Evolutionary conservation across 2,888 invertebrate genomes (phyloP).

Genomic region (Xestia sexstrigata): DNA sequence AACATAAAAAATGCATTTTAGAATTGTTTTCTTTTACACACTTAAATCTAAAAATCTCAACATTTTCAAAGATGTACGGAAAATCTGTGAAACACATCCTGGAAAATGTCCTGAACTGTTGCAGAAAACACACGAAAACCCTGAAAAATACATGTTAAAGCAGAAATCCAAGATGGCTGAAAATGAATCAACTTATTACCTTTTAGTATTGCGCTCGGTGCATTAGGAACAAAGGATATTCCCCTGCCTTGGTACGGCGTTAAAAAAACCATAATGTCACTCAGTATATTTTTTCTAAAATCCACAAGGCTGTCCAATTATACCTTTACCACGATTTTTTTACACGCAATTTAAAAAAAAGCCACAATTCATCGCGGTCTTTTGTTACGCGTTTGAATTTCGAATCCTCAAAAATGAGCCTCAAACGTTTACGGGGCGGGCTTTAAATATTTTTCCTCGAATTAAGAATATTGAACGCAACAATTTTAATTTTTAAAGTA

Average conservation of each 20-base stretch:
- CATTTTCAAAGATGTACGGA: background rate
- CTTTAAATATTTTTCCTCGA: conserved; percentile 51
- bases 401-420: conserved; percentile 16
- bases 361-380: conserved; percentile 68
- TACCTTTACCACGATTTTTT: conserved; percentile 40
- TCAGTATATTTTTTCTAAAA: conserved; percentile 9
- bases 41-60: background rate
- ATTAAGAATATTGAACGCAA: conserved; percentile 25
- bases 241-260: conserved; percentile 15
- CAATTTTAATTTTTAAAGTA: conserved; percentile 58
- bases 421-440: conserved; percentile 6
- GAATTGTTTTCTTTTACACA: background rate
- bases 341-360: conserved; percentile 60
- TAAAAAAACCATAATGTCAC: conserved; percentile 41
- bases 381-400: conserved; percentile 62
- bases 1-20: background rate
- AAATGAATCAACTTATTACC: conserved; percentile 65
- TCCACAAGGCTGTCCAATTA: conserved; percentile 47
- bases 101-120: conserved; percentile 1
- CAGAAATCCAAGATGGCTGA: conserved; percentile 63
- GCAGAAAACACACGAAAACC: background rate
- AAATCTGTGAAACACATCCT: background rate
- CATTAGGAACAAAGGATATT: conserved; percentile 67
- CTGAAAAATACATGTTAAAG: conserved; percentile 34
- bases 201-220: conserved; percentile 60